Evolutionary conservation across 2,113 vertebrate genomes (phyloP).

Genomic region (Chamaea fasciata): DNA sequence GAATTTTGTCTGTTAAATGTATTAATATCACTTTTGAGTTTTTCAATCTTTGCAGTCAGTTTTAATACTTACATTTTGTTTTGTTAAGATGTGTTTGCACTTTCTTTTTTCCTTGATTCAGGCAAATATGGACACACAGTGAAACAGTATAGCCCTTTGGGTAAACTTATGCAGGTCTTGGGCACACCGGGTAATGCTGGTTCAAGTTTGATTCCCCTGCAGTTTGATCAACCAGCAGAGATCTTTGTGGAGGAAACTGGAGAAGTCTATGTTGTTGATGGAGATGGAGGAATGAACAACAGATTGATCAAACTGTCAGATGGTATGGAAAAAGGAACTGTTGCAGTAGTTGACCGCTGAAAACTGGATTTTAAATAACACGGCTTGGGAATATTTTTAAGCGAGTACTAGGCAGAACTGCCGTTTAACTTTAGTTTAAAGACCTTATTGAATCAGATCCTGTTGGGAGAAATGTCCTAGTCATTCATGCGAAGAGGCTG

Average conservation of each 20-base stretch:
- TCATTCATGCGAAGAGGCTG: neutral
- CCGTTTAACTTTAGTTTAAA: neutral
- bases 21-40: neutral
- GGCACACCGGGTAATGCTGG: slow-evolving; percentile 87
- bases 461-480: neutral
- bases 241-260: slow-evolving; percentile 84
- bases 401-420: neutral
- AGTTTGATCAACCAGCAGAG: slow-evolving; percentile 94
- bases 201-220: slow-evolving; percentile 80
- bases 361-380: neutral
- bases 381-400: neutral
- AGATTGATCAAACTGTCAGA: slow-evolving; percentile 86
- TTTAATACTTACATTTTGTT: neutral
- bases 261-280: slow-evolving; percentile 92
- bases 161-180: slow-evolving; percentile 84
- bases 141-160: slow-evolving; percentile 87
- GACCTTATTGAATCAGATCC: neutral
- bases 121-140: slow-evolving; percentile 87
- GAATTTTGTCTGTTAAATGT: neutral
- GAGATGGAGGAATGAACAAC: slow-evolving; percentile 96
- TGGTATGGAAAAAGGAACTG: slow-evolving; percentile 40
- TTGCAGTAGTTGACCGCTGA: neutral
- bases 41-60: neutral
- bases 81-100: neutral
- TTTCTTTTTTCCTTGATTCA: slow-evolving; percentile 30